Conservation (phyloP, 1,140 invertebrate genomes). For the Drosophila burlai region DNA sequence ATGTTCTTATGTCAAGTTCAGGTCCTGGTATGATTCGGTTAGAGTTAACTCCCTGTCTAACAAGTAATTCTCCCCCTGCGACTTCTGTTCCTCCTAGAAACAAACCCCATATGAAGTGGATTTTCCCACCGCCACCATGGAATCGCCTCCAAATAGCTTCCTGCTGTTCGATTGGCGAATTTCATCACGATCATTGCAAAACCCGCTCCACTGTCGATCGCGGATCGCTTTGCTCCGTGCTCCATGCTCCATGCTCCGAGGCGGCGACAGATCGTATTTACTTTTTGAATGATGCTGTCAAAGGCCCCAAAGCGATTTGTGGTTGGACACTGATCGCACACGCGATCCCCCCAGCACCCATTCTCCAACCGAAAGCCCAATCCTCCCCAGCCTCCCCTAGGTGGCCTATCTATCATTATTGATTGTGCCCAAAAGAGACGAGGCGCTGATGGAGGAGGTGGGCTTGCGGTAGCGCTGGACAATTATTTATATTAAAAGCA, state of each 20-base stretch:
- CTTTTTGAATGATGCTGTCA: conserved; percentile 81
- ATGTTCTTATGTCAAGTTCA: not conserved
- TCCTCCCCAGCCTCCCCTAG: not conserved
- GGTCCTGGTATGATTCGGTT: not conserved
- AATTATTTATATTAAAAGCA: conserved; percentile 77
- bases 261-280: conserved; percentile 58
- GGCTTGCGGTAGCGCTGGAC: conserved; percentile 55
- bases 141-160: conserved; percentile 22
- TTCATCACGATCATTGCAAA: conserved; percentile 44
- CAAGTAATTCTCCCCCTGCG: not conserved
- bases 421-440: conserved; percentile 78
- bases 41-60: not conserved
- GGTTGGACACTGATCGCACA: conserved; percentile 76
- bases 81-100: not conserved
- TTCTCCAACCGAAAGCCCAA: not conserved
- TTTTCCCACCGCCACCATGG: conserved; percentile 34
- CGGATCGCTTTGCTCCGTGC: conserved; percentile 2
- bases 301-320: conserved; percentile 78
- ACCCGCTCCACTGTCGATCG: conserved; percentile 40
- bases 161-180: conserved; percentile 42
- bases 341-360: conserved; percentile 28
- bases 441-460: conserved; percentile 17
- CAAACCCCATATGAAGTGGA: not conserved
- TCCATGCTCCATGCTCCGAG: conserved; percentile 11
- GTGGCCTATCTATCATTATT: conserved; percentile 72